Evolutionary conservation across 2,113 vertebrate genomes (phyloP).

Genomic region (Chionomys nivalis): DNA sequence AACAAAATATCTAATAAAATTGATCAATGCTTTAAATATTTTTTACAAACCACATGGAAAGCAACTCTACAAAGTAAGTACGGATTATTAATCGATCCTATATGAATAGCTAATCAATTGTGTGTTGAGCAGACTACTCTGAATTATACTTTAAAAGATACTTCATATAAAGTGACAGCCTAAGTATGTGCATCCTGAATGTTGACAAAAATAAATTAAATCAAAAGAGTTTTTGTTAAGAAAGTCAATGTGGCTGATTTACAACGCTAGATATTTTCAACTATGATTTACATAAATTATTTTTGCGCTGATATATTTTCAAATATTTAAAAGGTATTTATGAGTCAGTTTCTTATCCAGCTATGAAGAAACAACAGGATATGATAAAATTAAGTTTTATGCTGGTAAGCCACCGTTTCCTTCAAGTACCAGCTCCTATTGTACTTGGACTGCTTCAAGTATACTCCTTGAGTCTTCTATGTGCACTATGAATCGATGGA

Average conservation of each 20-base stretch:
- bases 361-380: background rate
- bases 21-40: background rate
- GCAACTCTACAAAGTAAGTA: background rate
- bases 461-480: background rate
- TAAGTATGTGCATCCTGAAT: background rate
- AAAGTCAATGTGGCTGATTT: background rate
- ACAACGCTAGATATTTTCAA: background rate
- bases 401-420: background rate
- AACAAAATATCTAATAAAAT: background rate
- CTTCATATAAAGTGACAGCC: background rate
- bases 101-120: background rate
- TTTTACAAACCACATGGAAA: background rate
- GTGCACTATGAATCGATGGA: background rate
- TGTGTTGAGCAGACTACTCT: background rate
- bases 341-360: background rate
- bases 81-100: background rate
- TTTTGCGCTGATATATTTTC: background rate
- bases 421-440: background rate
- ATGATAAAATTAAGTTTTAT: rapidly evolving
- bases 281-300: background rate
- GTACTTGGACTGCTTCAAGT: background rate
- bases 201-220: conserved; percentile 30
- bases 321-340: background rate
- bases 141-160: background rate
- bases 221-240: background rate